Evolutionary conservation across 1,140 invertebrate genomes (phyloP).

Genomic region (Pogonomyrmex californicus): DNA sequence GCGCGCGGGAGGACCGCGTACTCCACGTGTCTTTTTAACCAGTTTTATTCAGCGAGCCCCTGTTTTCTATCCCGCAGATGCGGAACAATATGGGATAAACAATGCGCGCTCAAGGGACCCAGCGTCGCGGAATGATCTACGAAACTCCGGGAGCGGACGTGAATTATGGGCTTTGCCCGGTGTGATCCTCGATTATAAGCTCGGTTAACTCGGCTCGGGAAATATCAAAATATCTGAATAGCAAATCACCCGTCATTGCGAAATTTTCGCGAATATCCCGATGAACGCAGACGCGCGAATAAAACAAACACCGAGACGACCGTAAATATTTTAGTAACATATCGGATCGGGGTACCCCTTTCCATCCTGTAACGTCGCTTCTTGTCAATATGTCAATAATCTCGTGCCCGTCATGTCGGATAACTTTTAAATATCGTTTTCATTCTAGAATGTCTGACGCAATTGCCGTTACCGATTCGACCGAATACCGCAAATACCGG

Average conservation of each 20-base stretch:
- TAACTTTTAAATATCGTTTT: slow-evolving; percentile 48
- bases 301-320: slow-evolving; percentile 26
- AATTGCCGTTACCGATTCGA: slow-evolving; percentile 15
- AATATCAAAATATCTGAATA: slow-evolving; percentile 10
- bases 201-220: slow-evolving; percentile 22
- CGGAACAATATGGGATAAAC: slow-evolving; percentile 59
- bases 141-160: not conserved
- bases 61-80: not conserved
- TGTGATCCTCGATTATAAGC: slow-evolving; percentile 45
- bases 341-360: not conserved
- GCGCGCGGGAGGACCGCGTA: slow-evolving; percentile 33
- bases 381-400: slow-evolving; percentile 58
- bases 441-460: slow-evolving; percentile 1
- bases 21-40: slow-evolving; percentile 56
- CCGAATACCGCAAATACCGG: not conserved
- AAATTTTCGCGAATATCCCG: slow-evolving; percentile 29
- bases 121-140: slow-evolving; percentile 10
- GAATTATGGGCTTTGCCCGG: slow-evolving; percentile 5
- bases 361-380: not conserved
- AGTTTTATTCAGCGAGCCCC: slow-evolving; percentile 40
- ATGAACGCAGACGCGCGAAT: not conserved
- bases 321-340: slow-evolving; percentile 51
- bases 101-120: slow-evolving; percentile 32
- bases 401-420: not conserved
- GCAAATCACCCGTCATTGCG: slow-evolving; percentile 9